These are phyloP conservation scores for Limnodromus scolopaceus DNA, from an alignment of 2,797 vertebrate species.

Conservation along the genomic window DNA sequence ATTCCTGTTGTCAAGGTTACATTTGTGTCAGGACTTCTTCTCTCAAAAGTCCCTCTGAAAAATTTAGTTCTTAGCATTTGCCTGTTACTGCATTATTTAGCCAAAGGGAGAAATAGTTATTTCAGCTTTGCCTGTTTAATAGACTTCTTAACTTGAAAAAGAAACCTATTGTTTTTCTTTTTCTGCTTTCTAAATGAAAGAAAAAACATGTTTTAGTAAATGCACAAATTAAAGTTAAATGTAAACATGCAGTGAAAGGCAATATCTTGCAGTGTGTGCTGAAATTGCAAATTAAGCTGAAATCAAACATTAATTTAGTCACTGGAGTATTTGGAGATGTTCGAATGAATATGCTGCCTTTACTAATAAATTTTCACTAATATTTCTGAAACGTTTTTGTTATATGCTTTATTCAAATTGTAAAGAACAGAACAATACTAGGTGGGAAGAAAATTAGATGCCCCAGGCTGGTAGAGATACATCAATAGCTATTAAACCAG, in stretches of 20 bases:
- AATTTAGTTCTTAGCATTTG: not conserved
- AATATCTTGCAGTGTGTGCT: not conserved
- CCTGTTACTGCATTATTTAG: conserved; percentile 16
- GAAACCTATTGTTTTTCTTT: not conserved
- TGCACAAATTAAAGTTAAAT: conserved; percentile 52
- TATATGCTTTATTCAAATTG: not conserved
- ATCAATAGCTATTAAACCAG: not conserved
- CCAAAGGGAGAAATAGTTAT: conserved; percentile 6
- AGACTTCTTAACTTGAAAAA: conserved; percentile 21
- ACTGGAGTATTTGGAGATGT: not conserved
- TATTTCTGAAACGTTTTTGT: not conserved
- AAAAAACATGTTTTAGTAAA: conserved; percentile 19
- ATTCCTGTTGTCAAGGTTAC: not conserved
- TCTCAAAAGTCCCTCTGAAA: not conserved
- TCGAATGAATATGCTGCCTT: not conserved
- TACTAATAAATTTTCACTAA: not conserved
- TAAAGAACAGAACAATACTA: not conserved
- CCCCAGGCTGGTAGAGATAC: not conserved
- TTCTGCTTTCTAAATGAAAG: conserved; percentile 3
- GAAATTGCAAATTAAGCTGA: conserved; percentile 53
- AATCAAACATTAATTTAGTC: conserved; percentile 46
- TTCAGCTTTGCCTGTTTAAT: conserved; percentile 17
- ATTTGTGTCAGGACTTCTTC: not conserved
- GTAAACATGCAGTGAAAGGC: conserved; percentile 30
- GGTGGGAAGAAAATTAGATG: not conserved